Conservation (phyloP, 2,113 vertebrate genomes). For the Cochlearius cochlearius region DNA sequence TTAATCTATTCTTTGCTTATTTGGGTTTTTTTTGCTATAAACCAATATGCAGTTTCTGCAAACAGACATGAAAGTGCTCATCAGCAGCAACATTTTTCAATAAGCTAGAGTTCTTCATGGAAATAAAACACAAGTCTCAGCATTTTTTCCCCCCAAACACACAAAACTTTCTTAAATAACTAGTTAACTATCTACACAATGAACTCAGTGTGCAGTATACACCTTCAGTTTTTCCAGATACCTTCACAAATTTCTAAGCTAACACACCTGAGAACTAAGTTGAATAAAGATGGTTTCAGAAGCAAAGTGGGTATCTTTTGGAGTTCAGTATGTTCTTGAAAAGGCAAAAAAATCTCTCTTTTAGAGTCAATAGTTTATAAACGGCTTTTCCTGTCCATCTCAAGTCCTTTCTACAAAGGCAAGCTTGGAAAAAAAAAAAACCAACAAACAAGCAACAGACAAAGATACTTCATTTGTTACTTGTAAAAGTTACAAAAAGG, state of each 20-base stretch:
- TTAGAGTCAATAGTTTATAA: not conserved
- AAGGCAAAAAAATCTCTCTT: not conserved
- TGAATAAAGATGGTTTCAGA: not conserved
- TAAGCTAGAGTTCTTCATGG: not conserved
- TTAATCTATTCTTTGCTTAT: not conserved
- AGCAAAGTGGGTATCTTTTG: not conserved
- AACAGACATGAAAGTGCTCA: not conserved
- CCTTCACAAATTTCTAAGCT: not conserved
- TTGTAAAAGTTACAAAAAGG: not conserved
- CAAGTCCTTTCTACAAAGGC: not conserved
- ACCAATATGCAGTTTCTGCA: not conserved
- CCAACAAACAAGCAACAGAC: not conserved
- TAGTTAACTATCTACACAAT: not conserved
- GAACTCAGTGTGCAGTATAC: not conserved
- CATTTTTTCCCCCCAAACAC: not conserved
- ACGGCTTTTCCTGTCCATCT: not conserved
- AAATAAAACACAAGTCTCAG: not conserved
- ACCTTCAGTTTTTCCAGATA: not conserved
- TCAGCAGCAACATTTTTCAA: not conserved
- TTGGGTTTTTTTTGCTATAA: not conserved
- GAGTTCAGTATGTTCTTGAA: not conserved
- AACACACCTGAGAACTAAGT: not conserved
- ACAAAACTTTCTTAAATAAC: not conserved
- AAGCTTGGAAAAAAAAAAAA: not conserved
- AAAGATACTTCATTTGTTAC: not conserved